Base-by-base conservation (phyloP, 2,888 invertebrate genomes). In the Erynnis tages region DNA sequence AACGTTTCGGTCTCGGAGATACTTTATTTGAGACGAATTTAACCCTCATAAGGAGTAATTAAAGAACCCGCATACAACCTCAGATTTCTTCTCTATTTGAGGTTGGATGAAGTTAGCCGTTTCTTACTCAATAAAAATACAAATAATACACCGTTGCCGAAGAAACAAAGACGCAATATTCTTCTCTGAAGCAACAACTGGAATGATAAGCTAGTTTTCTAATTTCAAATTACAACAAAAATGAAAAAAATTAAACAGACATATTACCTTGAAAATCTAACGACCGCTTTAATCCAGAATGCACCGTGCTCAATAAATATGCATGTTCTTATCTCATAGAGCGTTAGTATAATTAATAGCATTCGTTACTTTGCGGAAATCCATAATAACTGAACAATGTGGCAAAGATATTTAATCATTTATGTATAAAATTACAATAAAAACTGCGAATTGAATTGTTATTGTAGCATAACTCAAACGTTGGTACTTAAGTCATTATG, bases 321-420 rank as follows among this genome's bases (percentile, higher is more conserved):
- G 32, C 41, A 49, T 25, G 21, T 25, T 49, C 25, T 49, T 49
- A 49, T 49, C 49, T 41, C 30, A 41, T 32, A 17, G 16, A 49
- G 48, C 48, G 48, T 49, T 49, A 25, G 40, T 41, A 49, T 49
- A 41, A 49, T 41, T 49, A 49, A 49, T 49, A 40, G 37, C 46
- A 40, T 48, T 49, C 41, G 49, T 49, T 49, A 41, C 49, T 49
- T 49, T 49, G 49, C 49, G 49, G 49, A 50, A 50, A 50, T 50
- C 25, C 43, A 50, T 43, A 35, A 50, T 17, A 34, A 43, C 41
- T 50, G 27, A 41, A 50, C 49, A 50, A 50, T 41, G 49, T 50
- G 27, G 49, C 27, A 14, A 32, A 43, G 49, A 50, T 50, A 43
- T 43, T 50, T 34, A 35, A 50, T 50, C 21, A 43, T 50, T 50